Base-by-base conservation (phyloP, 2,888 invertebrate species). In the Caenorhabditis japonica region DNA sequence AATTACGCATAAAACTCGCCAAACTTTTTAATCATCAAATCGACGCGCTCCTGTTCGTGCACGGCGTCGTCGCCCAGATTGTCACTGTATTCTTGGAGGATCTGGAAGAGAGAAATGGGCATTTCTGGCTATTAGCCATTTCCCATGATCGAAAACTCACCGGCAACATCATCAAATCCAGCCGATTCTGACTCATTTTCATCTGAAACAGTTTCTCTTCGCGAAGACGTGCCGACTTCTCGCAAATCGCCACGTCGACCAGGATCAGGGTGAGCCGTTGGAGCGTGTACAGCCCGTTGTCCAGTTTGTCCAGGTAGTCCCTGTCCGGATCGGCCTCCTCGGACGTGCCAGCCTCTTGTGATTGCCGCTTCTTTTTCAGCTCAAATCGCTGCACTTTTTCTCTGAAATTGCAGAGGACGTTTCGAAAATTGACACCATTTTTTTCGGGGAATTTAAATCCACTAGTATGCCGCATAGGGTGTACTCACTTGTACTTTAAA, bases 211-310 rank as follows among this genome's bases (percentile, higher is more conserved):
- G 72, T 53, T 85, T 85, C 33, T 75, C 73, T 2, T 82, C 82
- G 19, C 81, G 44, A 13, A 52, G 25, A 10, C 71, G 58, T 0
- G 77, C 77, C 10, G 80, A 75, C 41, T 59, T 58, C 4, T 62
- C 49, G 91, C 88, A 85, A 2, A 89, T 88, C 78, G 90, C 90
- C 12, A 90, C 88, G 73, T 91, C 91, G 46, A 91, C 83, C 85
- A 91, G 90, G 60, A 91, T 89, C 87, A 95, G 94, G 88, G 97
- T 96, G 25, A 97, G 92, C 53, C 96, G 91, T 89, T 99, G 97
- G 17, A 80, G 68, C 7, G 95, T 94, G 88, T 97, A 99, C n/a
- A 99, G 90, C 0, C 99, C 99, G 8, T 93, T 93, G 71, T 97
- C 95, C 47, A 99, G 89, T 75, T 95, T 91, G 86, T 93, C 92